Evolutionary conservation across 2,113 vertebrate species (phyloP).

Genomic region (rabbit (Oryctolagus cuniculus)): DNA sequence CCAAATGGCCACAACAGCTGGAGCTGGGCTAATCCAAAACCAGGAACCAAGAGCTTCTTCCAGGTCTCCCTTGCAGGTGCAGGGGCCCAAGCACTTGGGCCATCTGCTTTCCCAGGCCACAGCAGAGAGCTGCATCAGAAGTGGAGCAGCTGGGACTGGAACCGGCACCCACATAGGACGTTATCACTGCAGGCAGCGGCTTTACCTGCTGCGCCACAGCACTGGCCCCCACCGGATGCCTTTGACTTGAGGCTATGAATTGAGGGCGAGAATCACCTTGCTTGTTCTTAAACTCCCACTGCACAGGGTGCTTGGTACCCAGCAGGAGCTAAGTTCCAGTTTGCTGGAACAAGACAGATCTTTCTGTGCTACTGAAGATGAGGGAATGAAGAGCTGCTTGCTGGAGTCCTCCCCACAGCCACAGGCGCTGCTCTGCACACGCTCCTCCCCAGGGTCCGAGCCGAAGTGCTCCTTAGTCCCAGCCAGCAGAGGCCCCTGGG

Average conservation of each 20-base stretch:
- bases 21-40: no score
- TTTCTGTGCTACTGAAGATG: not conserved
- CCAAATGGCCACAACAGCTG: no score
- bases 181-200: no score
- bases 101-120: no score
- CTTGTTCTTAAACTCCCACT: not conserved
- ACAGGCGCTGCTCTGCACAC: not conserved
- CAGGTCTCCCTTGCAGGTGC: no score
- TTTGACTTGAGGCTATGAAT: not conserved
- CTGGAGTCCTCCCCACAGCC: not conserved
- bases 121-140: no score
- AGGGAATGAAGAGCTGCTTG: not conserved
- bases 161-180: no score
- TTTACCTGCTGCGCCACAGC: no score
- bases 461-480: not conserved
- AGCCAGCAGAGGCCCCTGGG: not conserved
- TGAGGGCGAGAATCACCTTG: not conserved
- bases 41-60: no score
- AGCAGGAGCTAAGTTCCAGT: not conserved
- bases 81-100: no score
- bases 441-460: not conserved
- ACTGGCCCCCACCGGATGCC: not conserved
- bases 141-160: no score
- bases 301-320: not conserved
- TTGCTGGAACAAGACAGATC: not conserved